Evolutionary conservation across 2,113 vertebrate genomes (phyloP), one percentile per base, ranked within the genome.

Genomic region (Nothobranchius furzeri): DNA sequence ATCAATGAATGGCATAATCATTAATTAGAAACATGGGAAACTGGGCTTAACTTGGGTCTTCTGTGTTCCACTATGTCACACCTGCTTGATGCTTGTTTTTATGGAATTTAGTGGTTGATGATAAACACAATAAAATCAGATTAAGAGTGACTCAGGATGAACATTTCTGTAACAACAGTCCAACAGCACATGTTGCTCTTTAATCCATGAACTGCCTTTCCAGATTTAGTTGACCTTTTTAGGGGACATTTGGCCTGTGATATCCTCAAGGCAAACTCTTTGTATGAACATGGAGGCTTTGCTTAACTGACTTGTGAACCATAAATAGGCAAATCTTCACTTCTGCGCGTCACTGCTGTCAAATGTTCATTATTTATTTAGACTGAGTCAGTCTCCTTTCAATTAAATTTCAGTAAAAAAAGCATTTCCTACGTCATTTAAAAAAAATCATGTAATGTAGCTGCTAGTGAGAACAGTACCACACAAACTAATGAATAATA

Each of bases 201-300:
- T 49, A 76, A 14, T 64, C 35, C 17, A 42, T 62, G 59, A 73
- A 73, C 63, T 73, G 49, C 12, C 48, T 60, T 59, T 42, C 50
- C 35, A 56, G 37, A 68, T 60, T 11, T 35, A 48, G 47, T 45
- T 75, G 56, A 75, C 42, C 64, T 65, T 58, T 58, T 47, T n/a
- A 53, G 56, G 49, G 48, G 72, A 72, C 51, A 47, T 59, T 4
- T 66, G 79, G 62, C 64, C 64, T 47, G 42, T 66, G 46, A 45
- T 50, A 40, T 53, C 63, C 48, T 55, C 8, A 9, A 60, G 53
- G 56, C 17, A 58, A 46, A 25, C 17, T 54, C 48, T 70, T 67
- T 40, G 43, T 43, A 40, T 17, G 42, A 74, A 54, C 24, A 35
- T 53, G n/a, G 2, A 45, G 43, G 68, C 9, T 51, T 35, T 64